Percentiles rank a stretch among this genome's conserved stretches.
Evolutionary conservation across 2,113 vertebrate genomes (phyloP).

Genomic region (Plotosus lineatus): DNA sequence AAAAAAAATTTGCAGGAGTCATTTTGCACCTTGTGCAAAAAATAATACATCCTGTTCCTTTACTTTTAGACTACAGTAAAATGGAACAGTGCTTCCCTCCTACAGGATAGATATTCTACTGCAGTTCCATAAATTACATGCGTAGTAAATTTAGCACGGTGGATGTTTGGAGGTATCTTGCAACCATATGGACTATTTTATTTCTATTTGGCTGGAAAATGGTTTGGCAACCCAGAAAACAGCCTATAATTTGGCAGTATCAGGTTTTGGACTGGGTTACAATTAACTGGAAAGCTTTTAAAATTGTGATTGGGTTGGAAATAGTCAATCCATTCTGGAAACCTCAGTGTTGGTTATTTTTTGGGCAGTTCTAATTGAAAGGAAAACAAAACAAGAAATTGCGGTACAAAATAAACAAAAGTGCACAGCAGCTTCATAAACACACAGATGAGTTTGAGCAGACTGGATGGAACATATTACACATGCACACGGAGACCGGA

Average conservation of each 20-base stretch:
- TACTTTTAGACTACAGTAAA: background rate
- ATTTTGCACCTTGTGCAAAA: background rate
- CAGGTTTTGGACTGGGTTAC: background rate
- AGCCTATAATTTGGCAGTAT: constrained; percentile 9
- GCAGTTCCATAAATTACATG: constrained; percentile 4
- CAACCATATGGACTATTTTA: constrained; percentile 10
- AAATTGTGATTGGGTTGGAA: background rate
- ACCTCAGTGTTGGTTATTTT: background rate
- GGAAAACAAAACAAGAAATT: background rate
- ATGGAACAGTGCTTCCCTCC: background rate
- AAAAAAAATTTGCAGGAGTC: background rate
- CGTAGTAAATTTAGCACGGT: background rate
- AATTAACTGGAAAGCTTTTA: constrained; percentile 8
- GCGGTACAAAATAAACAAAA: background rate
- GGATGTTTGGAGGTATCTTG: background rate
- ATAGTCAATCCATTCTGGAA: constrained; percentile 1
- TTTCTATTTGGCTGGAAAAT: constrained; percentile 2
- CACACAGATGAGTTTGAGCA: no score
- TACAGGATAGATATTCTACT: background rate
- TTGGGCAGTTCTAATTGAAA: background rate
- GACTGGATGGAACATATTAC: no score
- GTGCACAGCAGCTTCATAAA: background rate
- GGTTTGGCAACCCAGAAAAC: background rate
- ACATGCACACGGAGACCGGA: no score
- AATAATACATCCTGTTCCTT: background rate